Base-by-base conservation (phyloP, 2,113 vertebrate genomes). In the Spea multiplicata region DNA sequence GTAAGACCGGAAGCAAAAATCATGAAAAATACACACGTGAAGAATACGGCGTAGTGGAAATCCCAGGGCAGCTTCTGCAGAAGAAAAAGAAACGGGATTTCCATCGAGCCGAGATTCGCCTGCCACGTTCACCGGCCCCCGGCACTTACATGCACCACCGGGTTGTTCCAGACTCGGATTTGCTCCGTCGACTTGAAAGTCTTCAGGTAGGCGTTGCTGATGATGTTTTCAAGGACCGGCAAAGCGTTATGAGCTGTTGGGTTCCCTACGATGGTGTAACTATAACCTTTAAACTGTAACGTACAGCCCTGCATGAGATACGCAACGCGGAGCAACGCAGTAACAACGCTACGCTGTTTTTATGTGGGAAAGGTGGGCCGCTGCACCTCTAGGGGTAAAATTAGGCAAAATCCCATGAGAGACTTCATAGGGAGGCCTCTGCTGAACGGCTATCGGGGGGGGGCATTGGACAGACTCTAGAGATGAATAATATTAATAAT, bases 191-290 rank as follows among this genome's bases (percentile, higher is more conserved):
- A 91, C 0, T 95, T 93, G 61, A 86, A 82, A 13, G 91, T 89
- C 81, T 82, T 70, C 0, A 97, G 89, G 5, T 95, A 75, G 46
- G 93, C 82, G 73, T 96, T 97, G 89, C 95, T 96, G 44, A 97
- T 91, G 14, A 94, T 75, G 7, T 95, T 97, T 48, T 94, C 7
- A 0, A 89, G 87, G 87, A 95, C 86, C 0, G 95, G 95, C 78
- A 93, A 75, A 0, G 94, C 94, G 86, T 95, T 94, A n/a, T 92
- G 57, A 0, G 88, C 89, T 12, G 94, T 95, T 73, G 87, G 88
- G 69, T 94, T 90, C 78, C 95, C 96, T 7, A 93, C 93, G 8
- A 95, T 13, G 0, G 85, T 91, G 85, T 91, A 97, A 1, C 65
- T 86, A 74, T 86, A 93, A 9, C 85, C 91, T 94, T 96, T 86